Evolutionary conservation across 2,888 invertebrate genomes (phyloP).

Genomic region (Melinaea marsaeus): DNA sequence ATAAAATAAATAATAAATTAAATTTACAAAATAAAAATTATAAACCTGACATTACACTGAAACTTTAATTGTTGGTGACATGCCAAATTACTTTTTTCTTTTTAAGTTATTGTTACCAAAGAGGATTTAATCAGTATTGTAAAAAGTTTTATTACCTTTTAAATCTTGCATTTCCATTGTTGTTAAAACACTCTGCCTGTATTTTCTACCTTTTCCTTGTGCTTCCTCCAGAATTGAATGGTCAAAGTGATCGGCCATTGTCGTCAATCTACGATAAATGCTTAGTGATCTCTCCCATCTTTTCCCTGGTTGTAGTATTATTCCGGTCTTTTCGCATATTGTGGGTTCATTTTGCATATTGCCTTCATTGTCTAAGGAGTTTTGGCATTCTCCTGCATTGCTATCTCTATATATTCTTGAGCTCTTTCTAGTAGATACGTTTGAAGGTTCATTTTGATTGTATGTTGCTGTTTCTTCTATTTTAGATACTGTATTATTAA

Average conservation of each 20-base stretch:
- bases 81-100: constrained; percentile 34
- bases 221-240: constrained; percentile 63
- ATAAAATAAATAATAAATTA: constrained; percentile 27
- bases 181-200: constrained; percentile 73
- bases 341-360: constrained; percentile 27
- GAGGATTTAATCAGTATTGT: background rate
- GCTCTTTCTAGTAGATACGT: constrained; percentile 35
- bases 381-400: background rate
- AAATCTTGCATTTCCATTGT: constrained; percentile 73
- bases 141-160: background rate
- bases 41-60: constrained; percentile 76
- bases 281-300: constrained; percentile 82
- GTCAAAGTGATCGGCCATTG: constrained; percentile 58
- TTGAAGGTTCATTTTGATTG: too few relatives aligned
- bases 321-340: constrained; percentile 45
- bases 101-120: constrained; percentile 16
- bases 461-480: too few relatives aligned
- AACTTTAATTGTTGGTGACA: constrained; percentile 71
- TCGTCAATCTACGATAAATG: constrained; percentile 74
- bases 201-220: constrained; percentile 72
- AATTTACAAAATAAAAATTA: constrained; percentile 32
- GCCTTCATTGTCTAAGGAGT: background rate
- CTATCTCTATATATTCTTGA: constrained; percentile 35
- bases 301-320: constrained; percentile 81
- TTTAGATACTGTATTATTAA: too few relatives aligned